These are phyloP conservation scores for Microcebus murinus DNA, from an alignment of 2,113 vertebrate genomes.

Conservation along the genomic window DNA sequence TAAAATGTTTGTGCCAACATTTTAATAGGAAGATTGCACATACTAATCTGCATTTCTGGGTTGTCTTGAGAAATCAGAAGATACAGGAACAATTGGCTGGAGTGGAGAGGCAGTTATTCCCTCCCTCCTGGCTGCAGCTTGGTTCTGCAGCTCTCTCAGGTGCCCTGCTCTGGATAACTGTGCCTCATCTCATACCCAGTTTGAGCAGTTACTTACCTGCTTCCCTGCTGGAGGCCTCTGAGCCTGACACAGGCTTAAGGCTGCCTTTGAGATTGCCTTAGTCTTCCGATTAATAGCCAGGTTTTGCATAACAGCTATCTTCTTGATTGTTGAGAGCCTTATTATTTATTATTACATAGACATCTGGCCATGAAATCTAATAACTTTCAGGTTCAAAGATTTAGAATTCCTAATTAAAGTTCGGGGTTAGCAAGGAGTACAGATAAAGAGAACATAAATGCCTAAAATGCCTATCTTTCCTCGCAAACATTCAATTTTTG, in stretches of 20 bases:
- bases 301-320: not conserved
- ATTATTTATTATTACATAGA: conserved; percentile 32
- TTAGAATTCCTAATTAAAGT: not conserved
- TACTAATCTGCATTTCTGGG: conserved; percentile 66
- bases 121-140: not conserved
- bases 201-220: not conserved
- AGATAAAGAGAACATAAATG: not conserved
- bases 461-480: not conserved
- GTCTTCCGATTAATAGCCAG: not conserved
- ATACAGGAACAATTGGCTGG: not conserved
- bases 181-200: not conserved
- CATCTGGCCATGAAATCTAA: not conserved
- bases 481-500: not conserved
- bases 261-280: not conserved
- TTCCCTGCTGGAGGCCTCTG: not conserved
- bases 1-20: conserved; percentile 67
- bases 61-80: conserved; percentile 59
- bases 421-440: not conserved
- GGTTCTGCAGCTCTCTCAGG: not conserved
- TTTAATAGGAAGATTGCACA: conserved; percentile 75
- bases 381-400: conserved; percentile 13
- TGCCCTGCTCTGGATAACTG: no score
- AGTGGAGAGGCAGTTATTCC: not conserved
- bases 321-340: not conserved
- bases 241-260: not conserved